Percentiles rank a stretch among this genome's conserved stretches.
These are phyloP conservation scores for Spinus olivaceus DNA, from an alignment of 2,797 vertebrate species.

Conservation along the genomic window DNA sequence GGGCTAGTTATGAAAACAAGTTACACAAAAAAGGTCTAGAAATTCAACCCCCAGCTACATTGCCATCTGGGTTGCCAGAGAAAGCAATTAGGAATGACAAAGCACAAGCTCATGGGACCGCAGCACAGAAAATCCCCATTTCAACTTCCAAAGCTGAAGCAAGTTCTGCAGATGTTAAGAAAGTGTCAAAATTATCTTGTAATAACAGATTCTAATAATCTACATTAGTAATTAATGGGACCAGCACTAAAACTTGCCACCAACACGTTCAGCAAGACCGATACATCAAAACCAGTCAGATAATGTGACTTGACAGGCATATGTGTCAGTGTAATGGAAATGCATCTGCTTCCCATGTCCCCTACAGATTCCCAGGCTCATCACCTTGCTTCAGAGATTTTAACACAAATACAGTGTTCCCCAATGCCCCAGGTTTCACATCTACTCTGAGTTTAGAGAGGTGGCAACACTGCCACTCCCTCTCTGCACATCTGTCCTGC, in stretches of 20 bases:
- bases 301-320: neutral
- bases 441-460: neutral
- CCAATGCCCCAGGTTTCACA: neutral
- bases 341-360: neutral
- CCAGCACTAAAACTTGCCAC: neutral
- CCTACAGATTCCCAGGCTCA: neutral
- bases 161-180: conserved; percentile 11
- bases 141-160: conserved; percentile 10
- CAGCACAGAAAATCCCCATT: neutral
- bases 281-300: neutral
- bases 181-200: neutral
- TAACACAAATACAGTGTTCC: neutral
- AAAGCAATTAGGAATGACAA: neutral
- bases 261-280: neutral
- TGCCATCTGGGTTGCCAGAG: neutral
- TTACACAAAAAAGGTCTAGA: conserved; percentile 1
- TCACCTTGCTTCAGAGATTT: neutral
- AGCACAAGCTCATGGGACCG: neutral
- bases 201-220: neutral
- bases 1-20: conserved; percentile 30
- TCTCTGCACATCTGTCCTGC: fast-evolving
- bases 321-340: neutral
- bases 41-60: neutral
- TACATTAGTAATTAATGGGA: neutral
- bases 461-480: neutral